Percentiles rank a stretch among this genome's conserved stretches.
These are phyloP conservation scores for Mesaphorura yosii DNA, from an alignment of 1,140 invertebrate genomes.

Conservation along the genomic window DNA sequence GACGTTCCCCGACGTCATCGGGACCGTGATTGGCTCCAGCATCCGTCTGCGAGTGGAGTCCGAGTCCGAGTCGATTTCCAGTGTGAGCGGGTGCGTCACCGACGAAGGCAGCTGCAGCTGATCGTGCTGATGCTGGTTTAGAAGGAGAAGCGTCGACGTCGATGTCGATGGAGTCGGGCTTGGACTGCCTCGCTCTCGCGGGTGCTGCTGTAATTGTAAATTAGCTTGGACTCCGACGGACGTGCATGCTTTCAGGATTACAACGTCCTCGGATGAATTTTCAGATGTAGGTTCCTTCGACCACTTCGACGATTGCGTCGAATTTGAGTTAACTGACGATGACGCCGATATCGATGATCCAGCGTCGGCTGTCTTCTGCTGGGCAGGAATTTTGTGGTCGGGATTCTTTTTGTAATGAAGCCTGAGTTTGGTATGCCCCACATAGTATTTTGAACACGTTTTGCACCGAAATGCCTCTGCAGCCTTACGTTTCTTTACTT, in stretches of 20 bases:
- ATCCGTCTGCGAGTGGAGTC: too few species aligned
- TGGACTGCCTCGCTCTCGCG: neutral
- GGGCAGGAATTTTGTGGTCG: slow-evolving; percentile 11
- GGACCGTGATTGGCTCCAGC: neutral
- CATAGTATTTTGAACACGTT: slow-evolving; percentile 22
- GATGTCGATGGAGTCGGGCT: neutral
- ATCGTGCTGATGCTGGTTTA: neutral
- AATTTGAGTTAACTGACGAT: neutral
- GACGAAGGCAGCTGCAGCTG: neutral
- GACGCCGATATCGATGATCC: neutral
- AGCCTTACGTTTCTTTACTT: slow-evolving; percentile 23
- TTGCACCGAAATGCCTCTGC: slow-evolving; percentile 23
- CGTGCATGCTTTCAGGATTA: neutral
- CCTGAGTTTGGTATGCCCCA: slow-evolving; percentile 22
- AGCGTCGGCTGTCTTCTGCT: neutral
- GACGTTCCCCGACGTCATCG: neutral
- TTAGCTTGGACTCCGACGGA: neutral
- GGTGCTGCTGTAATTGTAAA: neutral
- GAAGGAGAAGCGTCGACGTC: neutral
- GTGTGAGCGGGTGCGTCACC: neutral
- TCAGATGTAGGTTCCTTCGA: too few species aligned
- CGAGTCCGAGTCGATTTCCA: neutral
- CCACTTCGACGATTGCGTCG: neutral
- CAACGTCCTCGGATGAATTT: neutral
- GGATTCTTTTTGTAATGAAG: slow-evolving; percentile 26